A percentile compares a stretch with the other conserved stretches of the same genome.
Conservation (phyloP, 2,113 vertebrate species). For the Epinephelus fuscoguttatus region DNA sequence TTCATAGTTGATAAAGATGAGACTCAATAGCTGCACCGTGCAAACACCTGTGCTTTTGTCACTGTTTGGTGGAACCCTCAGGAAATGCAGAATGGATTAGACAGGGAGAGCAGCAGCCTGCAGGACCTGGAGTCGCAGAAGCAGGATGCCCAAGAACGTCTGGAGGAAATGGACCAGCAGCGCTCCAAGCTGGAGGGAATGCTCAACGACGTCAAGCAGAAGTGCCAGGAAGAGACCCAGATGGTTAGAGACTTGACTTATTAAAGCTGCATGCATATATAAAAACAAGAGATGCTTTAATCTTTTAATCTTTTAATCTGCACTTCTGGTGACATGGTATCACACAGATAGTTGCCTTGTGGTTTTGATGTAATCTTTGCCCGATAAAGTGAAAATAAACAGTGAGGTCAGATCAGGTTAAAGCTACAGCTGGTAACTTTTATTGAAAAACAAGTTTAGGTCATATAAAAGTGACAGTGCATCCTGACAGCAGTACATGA, state of each 20-base stretch:
- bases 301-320: slow-evolving; percentile 7
- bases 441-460: too few species aligned
- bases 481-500: too few species aligned
- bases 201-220: slow-evolving; percentile 91
- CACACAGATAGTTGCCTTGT: too few species aligned
- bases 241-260: slow-evolving; percentile 83
- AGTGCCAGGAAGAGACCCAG: slow-evolving; percentile 93
- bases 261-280: not conserved
- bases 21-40: not conserved
- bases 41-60: not conserved
- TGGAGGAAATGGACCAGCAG: slow-evolving; percentile 98
- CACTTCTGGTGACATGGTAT: not conserved
- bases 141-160: slow-evolving; percentile 90
- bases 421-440: not conserved
- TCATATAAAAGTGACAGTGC: too few species aligned
- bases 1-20: not conserved
- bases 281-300: not conserved
- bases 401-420: not conserved
- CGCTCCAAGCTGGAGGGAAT: slow-evolving; percentile 94
- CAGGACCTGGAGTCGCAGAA: slow-evolving; percentile 94
- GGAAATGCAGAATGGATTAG: slow-evolving; percentile 92
- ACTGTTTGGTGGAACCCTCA: slow-evolving; percentile 58
- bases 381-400: not conserved
- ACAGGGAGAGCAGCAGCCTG: slow-evolving; percentile 89
- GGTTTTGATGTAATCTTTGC: too few species aligned